phyloP scores from a whole-genome alignment of 2,888 invertebrate species.

The Campopleginae sp. region DNA sequence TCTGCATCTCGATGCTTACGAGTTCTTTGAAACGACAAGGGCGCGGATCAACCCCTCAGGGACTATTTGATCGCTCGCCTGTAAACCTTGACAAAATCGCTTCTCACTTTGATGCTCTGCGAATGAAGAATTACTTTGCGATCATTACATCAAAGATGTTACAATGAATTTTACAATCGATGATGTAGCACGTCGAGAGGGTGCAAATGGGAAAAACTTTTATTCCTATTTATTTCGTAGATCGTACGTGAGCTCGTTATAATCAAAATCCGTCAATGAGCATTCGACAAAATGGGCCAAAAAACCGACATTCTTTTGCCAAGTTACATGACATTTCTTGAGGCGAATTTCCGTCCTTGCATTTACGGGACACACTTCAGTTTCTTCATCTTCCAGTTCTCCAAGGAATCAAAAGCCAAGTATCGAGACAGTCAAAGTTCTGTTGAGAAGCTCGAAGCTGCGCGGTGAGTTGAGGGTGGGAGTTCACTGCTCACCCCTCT shows the following conservation, averaged over 20 bases:
- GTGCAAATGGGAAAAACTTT: not conserved
- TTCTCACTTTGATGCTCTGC: constrained; percentile 17
- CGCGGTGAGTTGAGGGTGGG: constrained; percentile 10
- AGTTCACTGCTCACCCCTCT: constrained; percentile 46
- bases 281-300: not conserved
- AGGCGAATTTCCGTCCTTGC: not conserved
- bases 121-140: not conserved
- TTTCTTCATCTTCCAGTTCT: constrained; percentile 6
- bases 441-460: constrained; percentile 32
- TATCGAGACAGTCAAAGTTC: constrained; percentile 39
- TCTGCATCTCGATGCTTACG: constrained; percentile 38
- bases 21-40: constrained; percentile 43
- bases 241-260: not conserved
- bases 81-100: constrained; percentile 16
- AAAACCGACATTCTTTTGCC: not conserved
- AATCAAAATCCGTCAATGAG: not conserved
- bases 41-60: constrained; percentile 57
- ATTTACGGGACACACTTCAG: constrained; percentile 16
- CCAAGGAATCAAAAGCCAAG: constrained; percentile 22
- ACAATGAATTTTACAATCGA: not conserved
- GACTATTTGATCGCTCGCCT: constrained; percentile 15
- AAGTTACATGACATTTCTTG: not conserved
- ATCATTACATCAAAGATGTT: constrained; percentile 13
- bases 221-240: not conserved
- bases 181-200: not conserved